phyloP scores from a whole-genome alignment of 1,140 invertebrate genomes.

The Acromyrmex heyeri region DNA sequence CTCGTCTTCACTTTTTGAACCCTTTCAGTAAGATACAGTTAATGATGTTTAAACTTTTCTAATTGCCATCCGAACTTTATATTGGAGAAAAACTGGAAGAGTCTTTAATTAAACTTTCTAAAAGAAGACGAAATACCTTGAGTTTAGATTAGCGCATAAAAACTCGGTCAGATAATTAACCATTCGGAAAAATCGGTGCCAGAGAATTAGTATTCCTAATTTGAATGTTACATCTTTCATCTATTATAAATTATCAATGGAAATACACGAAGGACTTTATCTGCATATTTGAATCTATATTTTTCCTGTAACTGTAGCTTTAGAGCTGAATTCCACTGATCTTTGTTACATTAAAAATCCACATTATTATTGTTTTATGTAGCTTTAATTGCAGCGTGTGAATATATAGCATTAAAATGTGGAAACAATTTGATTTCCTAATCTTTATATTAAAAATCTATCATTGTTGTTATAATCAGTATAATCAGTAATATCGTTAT shows the following conservation, averaged over 20 bases:
- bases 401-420: no score
- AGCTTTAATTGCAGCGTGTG: no score
- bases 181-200: constrained; percentile 68
- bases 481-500: not conserved
- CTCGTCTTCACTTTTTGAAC: constrained; percentile 61
- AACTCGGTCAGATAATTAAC: constrained; percentile 79
- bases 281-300: not conserved
- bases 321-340: not conserved
- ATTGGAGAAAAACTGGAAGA: constrained; percentile 65
- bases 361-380: not conserved
- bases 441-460: not conserved
- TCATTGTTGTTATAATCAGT: not conserved
- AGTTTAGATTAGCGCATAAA: constrained; percentile 82
- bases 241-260: constrained; percentile 54
- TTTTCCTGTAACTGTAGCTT: not conserved
- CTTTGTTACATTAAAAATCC: not conserved
- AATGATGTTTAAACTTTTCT: constrained; percentile 78
- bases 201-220: constrained; percentile 33
- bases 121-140: constrained; percentile 69
- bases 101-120: constrained; percentile 81
- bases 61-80: constrained; percentile 77
- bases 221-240: constrained; percentile 13
- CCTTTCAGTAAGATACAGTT: constrained; percentile 70
- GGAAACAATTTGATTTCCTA: no score
- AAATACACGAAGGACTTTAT: constrained; percentile 41